phyloP scores from a whole-genome alignment of 2,113 vertebrate species.

The Corythaeola cristata region DNA sequence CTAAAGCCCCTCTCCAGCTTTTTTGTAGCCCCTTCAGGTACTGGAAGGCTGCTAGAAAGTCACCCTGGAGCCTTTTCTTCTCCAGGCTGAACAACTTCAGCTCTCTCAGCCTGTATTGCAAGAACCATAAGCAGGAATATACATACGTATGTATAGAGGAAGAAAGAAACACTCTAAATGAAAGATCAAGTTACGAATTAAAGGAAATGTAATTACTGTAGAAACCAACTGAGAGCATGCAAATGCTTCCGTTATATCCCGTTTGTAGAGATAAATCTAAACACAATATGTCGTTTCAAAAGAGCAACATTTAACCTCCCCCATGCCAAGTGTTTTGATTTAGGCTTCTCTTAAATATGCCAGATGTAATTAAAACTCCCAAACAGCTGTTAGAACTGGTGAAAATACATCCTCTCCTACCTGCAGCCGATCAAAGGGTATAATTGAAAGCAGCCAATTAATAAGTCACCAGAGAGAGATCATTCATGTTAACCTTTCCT shows the following conservation, averaged over 20 bases:
- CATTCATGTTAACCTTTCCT: background rate
- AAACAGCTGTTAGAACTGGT: background rate
- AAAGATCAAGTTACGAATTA: slow-evolving; percentile 44
- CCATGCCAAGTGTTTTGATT: background rate
- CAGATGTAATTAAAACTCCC: slow-evolving; percentile 5
- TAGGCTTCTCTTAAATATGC: background rate
- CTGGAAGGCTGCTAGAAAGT: too few species aligned
- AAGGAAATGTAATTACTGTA: slow-evolving; percentile 29
- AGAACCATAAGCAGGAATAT: background rate
- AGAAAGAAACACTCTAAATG: background rate
- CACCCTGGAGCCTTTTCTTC: too few species aligned
- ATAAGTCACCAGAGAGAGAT: background rate
- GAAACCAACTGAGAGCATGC: slow-evolving; percentile 35
- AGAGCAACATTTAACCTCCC: background rate
- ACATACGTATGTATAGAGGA: background rate
- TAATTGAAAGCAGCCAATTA: background rate
- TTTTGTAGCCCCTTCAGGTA: too few species aligned
- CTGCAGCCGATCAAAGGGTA: background rate
- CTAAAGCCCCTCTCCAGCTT: too few species aligned
- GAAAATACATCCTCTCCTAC: background rate
- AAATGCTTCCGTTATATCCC: background rate
- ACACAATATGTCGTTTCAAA: background rate
- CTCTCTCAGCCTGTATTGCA: background rate
- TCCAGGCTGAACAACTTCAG: too few species aligned
- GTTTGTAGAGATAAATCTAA: background rate